A percentile compares a stretch with the other conserved stretches of the same genome.
Conservation (phyloP, 2,797 vertebrate genomes). For the Ataeniobius toweri region DNA sequence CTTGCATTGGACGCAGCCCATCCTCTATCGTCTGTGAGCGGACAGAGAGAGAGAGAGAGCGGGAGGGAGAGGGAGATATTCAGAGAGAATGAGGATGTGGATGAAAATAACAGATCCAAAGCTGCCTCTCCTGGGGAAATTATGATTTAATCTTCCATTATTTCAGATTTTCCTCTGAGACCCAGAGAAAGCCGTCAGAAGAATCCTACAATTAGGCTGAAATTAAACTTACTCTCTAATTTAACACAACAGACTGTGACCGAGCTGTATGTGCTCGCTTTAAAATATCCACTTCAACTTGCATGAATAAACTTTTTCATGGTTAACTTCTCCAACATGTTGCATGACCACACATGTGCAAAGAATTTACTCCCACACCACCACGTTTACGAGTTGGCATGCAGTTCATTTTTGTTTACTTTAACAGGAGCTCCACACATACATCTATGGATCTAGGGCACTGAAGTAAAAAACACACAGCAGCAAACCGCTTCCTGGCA, state of each 20-base stretch:
- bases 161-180: slow-evolving; percentile 68
- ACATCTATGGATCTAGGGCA: slow-evolving; percentile 25
- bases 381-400: slow-evolving; percentile 55
- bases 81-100: slow-evolving; percentile 47
- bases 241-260: slow-evolving; percentile 41
- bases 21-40: slow-evolving; percentile 92
- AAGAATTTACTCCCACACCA: slow-evolving; percentile 41
- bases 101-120: slow-evolving; percentile 54
- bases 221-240: slow-evolving; percentile 67
- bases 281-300: slow-evolving; percentile 24
- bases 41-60: neutral
- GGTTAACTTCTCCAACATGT: slow-evolving; percentile 39
- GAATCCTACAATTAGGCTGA: slow-evolving; percentile 64
- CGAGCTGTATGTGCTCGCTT: slow-evolving; percentile 5
- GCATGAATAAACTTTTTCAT: slow-evolving; percentile 14
- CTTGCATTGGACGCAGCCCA: slow-evolving; percentile 99
- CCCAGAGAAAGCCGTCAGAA: slow-evolving; percentile 38
- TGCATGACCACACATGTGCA: slow-evolving; percentile 25
- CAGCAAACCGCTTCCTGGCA: slow-evolving; percentile 29
- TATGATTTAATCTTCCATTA: slow-evolving; percentile 70
- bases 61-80: neutral
- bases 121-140: slow-evolving; percentile 60
- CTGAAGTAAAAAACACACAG: slow-evolving; percentile 5
- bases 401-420: slow-evolving; percentile 57
- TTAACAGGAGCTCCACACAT: slow-evolving; percentile 47